Evolutionary conservation across 2,888 invertebrate species (phyloP).

Genomic region (Zhuqinia jingwanae): DNA sequence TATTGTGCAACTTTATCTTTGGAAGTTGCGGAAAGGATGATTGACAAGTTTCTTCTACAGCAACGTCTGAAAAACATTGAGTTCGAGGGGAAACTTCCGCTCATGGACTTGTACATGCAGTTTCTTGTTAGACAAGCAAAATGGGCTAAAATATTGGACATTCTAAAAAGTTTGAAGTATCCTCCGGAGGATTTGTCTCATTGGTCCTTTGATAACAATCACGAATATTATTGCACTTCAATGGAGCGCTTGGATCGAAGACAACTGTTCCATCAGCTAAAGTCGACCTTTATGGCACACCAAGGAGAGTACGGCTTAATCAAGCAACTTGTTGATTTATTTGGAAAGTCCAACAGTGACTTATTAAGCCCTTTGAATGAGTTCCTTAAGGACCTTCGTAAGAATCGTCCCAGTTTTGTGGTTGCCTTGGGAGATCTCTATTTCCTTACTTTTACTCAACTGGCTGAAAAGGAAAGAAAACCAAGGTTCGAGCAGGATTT

Average conservation of each 20-base stretch:
- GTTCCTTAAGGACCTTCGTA: background rate
- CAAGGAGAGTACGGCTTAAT: background rate
- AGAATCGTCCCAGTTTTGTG: background rate
- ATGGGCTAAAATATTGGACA: background rate
- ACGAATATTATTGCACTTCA: background rate
- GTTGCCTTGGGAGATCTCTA: constrained; percentile 6
- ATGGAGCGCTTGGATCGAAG: background rate
- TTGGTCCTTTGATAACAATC: background rate
- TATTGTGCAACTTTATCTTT: background rate
- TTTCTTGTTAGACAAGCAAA: background rate
- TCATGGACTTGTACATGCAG: background rate
- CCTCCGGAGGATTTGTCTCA: background rate
- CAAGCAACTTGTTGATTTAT: background rate
- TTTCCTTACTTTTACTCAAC: background rate
- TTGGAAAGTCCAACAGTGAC: background rate
- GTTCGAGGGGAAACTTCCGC: background rate
- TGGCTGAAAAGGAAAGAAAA: too few species aligned
- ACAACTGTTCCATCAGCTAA: background rate
- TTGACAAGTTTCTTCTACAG: background rate
- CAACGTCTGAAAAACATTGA: background rate
- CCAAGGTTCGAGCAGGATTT: background rate
- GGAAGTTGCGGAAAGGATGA: constrained; percentile 5
- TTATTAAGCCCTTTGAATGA: background rate
- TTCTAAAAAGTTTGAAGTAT: background rate
- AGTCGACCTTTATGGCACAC: background rate